Conservation (phyloP, 2,888 invertebrate species). For the Ormyrus thymus region DNA sequence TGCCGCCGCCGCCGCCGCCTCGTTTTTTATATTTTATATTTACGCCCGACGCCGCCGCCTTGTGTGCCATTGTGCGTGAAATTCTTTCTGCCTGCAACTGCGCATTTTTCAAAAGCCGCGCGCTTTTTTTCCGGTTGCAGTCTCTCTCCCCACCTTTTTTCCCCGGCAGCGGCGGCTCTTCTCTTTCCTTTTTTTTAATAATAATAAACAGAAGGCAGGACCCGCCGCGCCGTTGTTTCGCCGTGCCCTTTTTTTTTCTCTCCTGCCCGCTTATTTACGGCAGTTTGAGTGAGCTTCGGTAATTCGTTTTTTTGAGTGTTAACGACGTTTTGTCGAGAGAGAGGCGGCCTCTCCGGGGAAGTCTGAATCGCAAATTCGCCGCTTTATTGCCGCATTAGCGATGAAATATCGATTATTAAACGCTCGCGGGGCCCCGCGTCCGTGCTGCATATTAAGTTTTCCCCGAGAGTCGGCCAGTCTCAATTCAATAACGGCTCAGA, state of each 20-base stretch:
- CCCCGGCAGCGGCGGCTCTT: neutral
- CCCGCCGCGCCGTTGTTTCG: slow-evolving; percentile 21
- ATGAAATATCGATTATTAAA: slow-evolving; percentile 10
- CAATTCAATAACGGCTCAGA: too few relatives aligned
- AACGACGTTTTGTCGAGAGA: neutral
- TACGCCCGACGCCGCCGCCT: slow-evolving; percentile 30
- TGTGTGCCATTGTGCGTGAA: slow-evolving; percentile 42
- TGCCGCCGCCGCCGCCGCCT: neutral
- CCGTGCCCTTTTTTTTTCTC: neutral
- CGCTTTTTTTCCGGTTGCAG: slow-evolving; percentile 36
- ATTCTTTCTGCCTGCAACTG: slow-evolving; percentile 37
- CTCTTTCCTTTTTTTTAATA: slow-evolving; percentile 14
- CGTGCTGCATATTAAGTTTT: too few relatives aligned
- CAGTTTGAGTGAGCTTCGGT: slow-evolving; percentile 12
- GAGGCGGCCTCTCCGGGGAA: neutral
- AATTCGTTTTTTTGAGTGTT: neutral
- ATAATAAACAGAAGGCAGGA: slow-evolving; percentile 44
- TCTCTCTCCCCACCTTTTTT: slow-evolving; percentile 9
- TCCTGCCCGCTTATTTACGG: neutral
- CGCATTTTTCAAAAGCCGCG: slow-evolving; percentile 42
- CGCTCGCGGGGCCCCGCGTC: too few relatives aligned
- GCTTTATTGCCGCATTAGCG: neutral
- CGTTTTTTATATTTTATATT: slow-evolving; percentile 47
- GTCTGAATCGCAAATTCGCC: neutral
- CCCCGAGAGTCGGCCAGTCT: too few relatives aligned